Conservation (phyloP, 2,888 invertebrate genomes). For the Byasa hedistus region DNA sequence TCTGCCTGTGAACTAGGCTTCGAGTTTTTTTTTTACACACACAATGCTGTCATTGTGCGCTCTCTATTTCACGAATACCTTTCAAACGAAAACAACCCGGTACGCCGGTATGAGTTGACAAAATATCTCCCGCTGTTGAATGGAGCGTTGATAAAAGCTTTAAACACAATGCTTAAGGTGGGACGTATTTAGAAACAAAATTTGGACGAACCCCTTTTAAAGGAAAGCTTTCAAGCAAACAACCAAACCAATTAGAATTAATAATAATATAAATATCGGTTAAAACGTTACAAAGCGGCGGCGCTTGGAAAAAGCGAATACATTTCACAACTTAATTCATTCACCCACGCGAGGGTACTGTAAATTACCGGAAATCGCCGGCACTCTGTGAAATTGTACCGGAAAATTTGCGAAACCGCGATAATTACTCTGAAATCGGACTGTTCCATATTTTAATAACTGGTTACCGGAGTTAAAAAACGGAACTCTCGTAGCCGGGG, state of each 20-base stretch:
- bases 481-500: conserved; percentile 12
- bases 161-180: no score
- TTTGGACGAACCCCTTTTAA: no score
- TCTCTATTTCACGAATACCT: no score
- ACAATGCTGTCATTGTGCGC: no score
- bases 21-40: no score
- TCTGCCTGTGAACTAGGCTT: no score
- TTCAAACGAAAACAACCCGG: no score
- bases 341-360: conserved; percentile 27
- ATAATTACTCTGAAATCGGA: conserved; percentile 33
- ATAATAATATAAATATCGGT: conserved; percentile 17
- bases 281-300: background rate
- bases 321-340: conserved; percentile 27
- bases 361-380: conserved; percentile 34
- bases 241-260: conserved; percentile 14
- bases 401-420: conserved; percentile 32
- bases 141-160: no score
- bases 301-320: conserved; percentile 5
- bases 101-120: no score
- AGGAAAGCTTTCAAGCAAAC: conserved; percentile 1
- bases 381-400: conserved; percentile 34
- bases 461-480: background rate
- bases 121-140: no score
- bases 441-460: conserved; percentile 31
- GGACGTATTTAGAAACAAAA: no score